Evolutionary conservation across 2,797 vertebrate genomes (phyloP), one percentile per base, ranked within the genome.

Genomic region (Sandelia bainsii): DNA sequence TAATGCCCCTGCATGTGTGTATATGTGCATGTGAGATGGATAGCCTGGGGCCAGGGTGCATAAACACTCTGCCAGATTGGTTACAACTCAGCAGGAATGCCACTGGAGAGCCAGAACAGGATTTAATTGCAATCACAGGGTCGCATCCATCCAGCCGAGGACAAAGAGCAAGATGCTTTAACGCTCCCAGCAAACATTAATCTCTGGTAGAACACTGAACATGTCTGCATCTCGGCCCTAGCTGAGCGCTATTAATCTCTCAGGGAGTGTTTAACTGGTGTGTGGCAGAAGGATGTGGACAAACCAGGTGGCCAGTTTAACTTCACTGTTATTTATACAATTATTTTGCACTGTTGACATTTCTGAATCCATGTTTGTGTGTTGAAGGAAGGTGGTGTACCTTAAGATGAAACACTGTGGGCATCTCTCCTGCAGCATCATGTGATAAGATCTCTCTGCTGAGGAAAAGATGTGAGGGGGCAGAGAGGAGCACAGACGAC

Each of bases 401-500:
- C 97, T 99, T 89, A 99, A 91, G 68, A 99, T 94, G 90, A 99
- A 98, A 87, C 96, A 97, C 42, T 99, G 97, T 0, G 96, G 95
- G 25, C 84, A 93, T 68, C 87, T 93, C 87, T 99, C 96, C 90
- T 96, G 96, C 82, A 97, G 94, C 89, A 98, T 95, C 95, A 96
- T 96, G 91, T 98, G 97, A 83, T 95, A 97, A 22, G 97, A 96
- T 80, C 96, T 91, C 85, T 99, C 98, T 0, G 96, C 95, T 12
- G 96, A 98, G 76, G 96, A 97, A 93, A 97, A 99, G 86, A 99
- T 96, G 88, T 99, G 98, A 12, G 98, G 98, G 0, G 98, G 98
- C 75, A 99, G 94, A 8, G 96, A 96, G 16, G 97, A 95, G 82
- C 95, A 96, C 16, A 96, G 63, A 7, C 94, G 95, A 37, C 96